Evolutionary conservation across 2,888 invertebrate species (phyloP).

Genomic region (Drosophila fungiperda): DNA sequence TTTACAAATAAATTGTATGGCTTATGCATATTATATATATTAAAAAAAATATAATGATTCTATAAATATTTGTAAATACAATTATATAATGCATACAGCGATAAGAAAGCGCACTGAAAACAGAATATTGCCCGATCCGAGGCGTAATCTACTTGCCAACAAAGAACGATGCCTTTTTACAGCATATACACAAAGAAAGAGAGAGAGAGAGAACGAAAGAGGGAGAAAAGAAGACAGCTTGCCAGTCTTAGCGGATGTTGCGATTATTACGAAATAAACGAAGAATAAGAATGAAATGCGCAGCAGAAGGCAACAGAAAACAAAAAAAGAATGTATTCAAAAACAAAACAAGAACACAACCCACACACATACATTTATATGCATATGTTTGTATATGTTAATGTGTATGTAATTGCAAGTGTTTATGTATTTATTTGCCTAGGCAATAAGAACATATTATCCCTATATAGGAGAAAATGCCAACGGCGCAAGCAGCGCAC

Average conservation of each 20-base stretch:
- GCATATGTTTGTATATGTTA: conserved; percentile 1
- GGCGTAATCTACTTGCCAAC: conserved; percentile 40
- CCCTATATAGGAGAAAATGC: conserved; percentile 71
- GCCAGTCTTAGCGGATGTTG: conserved; percentile 63
- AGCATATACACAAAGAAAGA: not conserved
- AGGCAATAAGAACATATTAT: conserved; percentile 55
- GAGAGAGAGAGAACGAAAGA: not conserved
- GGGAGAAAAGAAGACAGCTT: not conserved
- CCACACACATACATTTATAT: conserved; percentile 1
- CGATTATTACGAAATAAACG: conserved; percentile 78
- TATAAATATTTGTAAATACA: conserved; percentile 40
- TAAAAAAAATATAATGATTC: not conserved
- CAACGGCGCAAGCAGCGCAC: conserved; percentile 54
- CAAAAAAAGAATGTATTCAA: conserved; percentile 53
- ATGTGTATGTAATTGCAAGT: conserved; percentile 11
- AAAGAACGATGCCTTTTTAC: conserved; percentile 41
- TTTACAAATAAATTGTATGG: not conserved
- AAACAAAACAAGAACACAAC: conserved; percentile 23
- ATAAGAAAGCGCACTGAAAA: conserved; percentile 31
- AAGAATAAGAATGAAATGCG: conserved; percentile 63
- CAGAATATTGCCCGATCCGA: conserved; percentile 10
- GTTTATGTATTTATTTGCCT: conserved; percentile 23
- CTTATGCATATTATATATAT: not conserved
- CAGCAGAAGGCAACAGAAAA: conserved; percentile 35
- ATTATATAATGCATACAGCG: conserved; percentile 60